Evolutionary conservation across 1,140 invertebrate genomes (phyloP).

Genomic region (Nasonia vitripennis): DNA sequence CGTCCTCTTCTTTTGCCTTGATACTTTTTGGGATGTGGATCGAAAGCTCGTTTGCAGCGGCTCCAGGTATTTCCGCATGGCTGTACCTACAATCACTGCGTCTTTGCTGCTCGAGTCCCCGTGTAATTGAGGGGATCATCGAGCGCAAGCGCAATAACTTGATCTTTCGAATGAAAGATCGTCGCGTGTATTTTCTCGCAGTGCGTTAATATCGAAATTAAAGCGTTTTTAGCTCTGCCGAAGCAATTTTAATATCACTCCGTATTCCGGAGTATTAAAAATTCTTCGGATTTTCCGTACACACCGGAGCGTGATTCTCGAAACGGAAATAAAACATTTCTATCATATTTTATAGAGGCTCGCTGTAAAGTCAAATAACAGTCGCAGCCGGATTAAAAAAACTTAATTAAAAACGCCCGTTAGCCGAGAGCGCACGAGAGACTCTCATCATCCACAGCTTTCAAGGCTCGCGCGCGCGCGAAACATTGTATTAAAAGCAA

Average conservation of each 20-base stretch:
- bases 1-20: not conserved
- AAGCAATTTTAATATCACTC: too few species aligned
- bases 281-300: not conserved
- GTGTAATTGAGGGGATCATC: constrained; percentile 28
- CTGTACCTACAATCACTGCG: not conserved
- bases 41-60: constrained; percentile 24
- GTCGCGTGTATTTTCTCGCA: too few species aligned
- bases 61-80: constrained; percentile 5
- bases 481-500: constrained; percentile 13
- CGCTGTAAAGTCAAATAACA: not conserved
- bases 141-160: not conserved
- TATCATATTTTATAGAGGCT: not conserved
- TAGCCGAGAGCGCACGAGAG: too few species aligned
- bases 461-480: not conserved
- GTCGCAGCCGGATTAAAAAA: not conserved
- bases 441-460: not conserved
- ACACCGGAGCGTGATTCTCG: not conserved
- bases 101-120: constrained; percentile 6
- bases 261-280: not conserved
- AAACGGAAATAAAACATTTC: not conserved
- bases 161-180: not conserved
- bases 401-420: not conserved
- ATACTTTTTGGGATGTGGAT: constrained; percentile 1
- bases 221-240: too few species aligned
- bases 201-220: too few species aligned